A percentile compares a stretch with the other conserved stretches of the same genome.
phyloP scores from a whole-genome alignment of 2,888 invertebrate species.

The Drosophila formosana region DNA sequence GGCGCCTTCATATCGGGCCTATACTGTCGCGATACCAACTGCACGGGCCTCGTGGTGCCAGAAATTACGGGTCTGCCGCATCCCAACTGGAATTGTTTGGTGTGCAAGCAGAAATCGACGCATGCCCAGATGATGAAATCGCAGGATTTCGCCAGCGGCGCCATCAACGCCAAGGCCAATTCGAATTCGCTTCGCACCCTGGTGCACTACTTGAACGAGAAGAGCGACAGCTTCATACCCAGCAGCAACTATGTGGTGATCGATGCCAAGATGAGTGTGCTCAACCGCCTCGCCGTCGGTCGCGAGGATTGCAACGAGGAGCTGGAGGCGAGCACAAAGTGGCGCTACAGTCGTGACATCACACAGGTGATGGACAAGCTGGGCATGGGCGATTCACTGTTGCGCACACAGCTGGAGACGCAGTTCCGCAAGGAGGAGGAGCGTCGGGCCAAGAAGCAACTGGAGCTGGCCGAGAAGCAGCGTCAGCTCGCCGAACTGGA shows the following conservation, averaged over 20 bases:
- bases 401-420: conserved; percentile 81
- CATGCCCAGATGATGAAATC: conserved; percentile 83
- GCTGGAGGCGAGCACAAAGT: conserved; percentile 73
- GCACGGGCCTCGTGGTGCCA: conserved; percentile 85
- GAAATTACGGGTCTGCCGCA: conserved; percentile 87
- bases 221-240: conserved; percentile 82
- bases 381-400: conserved; percentile 82
- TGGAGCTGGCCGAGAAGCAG: conserved; percentile 64
- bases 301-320: conserved; percentile 79
- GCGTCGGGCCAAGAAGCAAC: conserved; percentile 65
- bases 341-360: conserved; percentile 82
- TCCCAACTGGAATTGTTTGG: conserved; percentile 89
- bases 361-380: conserved; percentile 82
- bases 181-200: conserved; percentile 78
- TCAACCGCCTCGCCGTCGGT: conserved; percentile 74
- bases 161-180: conserved; percentile 83
- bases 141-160: conserved; percentile 83
- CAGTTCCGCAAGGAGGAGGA: conserved; percentile 71
- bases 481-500: conserved; percentile 61
- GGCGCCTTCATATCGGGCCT: conserved; percentile 83
- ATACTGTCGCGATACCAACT: conserved; percentile 85
- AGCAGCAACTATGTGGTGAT: conserved; percentile 83
- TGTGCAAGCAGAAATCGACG: conserved; percentile 86
- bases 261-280: conserved; percentile 82
- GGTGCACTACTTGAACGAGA: conserved; percentile 82